A percentile compares a stretch with the other conserved stretches of the same genome.
Evolutionary conservation across 2,888 invertebrate genomes (phyloP).

Genomic region (Tryphoninae sp.): DNA sequence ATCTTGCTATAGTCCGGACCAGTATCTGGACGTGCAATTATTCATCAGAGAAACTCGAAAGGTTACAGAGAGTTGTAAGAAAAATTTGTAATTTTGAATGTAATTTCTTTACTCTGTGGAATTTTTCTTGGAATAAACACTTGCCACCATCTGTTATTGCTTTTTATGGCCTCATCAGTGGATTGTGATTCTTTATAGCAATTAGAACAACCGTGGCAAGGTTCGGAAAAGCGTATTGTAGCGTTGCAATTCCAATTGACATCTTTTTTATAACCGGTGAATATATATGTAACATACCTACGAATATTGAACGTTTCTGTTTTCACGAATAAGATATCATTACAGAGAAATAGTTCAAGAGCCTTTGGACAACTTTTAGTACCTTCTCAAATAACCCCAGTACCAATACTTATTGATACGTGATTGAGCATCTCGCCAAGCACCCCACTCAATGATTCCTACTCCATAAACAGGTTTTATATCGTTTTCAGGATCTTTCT

Average conservation of each 20-base stretch:
- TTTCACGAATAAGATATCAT: not conserved
- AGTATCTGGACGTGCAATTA: constrained; percentile 59
- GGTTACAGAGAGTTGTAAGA: not conserved
- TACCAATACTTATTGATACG: constrained; percentile 94
- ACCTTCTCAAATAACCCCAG: constrained; percentile 88
- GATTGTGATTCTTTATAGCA: constrained; percentile 83
- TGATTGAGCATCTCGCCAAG: constrained; percentile 89
- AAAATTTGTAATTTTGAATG: not conserved
- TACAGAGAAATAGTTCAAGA: not conserved
- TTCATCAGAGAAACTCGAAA: not conserved
- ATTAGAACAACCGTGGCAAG: constrained; percentile 91
- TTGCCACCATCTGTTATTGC: constrained; percentile 82
- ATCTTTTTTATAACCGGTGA: constrained; percentile 86
- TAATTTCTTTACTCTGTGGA: constrained; percentile 40
- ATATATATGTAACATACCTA: constrained; percentile 88
- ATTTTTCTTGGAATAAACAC: constrained; percentile 79
- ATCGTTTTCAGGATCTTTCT: constrained; percentile 76
- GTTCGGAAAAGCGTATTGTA: constrained; percentile 88
- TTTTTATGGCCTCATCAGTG: constrained; percentile 69
- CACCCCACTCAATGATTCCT: constrained; percentile 92
- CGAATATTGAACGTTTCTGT: constrained; percentile 41
- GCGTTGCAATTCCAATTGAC: constrained; percentile 88
- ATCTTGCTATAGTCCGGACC: constrained; percentile 81
- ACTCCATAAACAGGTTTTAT: constrained; percentile 91
- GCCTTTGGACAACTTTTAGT: constrained; percentile 16